A percentile compares a stretch with the other conserved stretches of the same genome.
phyloP scores from a whole-genome alignment of 2,888 invertebrate genomes.

The Noctua janthe region DNA sequence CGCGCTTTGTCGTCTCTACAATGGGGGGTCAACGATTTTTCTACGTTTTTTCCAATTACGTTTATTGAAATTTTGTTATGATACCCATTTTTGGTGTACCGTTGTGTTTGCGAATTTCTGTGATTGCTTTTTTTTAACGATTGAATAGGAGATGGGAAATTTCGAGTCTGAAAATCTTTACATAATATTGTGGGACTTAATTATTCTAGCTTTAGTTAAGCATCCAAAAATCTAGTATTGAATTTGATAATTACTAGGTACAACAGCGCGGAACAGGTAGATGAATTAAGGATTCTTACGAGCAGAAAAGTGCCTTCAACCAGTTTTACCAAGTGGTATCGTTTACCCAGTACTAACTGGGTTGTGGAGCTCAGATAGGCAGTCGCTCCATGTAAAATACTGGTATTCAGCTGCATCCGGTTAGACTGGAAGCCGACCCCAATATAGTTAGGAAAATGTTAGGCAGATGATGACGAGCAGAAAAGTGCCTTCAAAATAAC shows the following conservation, averaged over 20 bases:
- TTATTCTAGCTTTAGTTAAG: background rate
- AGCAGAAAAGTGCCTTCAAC: background rate
- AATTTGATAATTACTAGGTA: background rate
- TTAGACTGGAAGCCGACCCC: too few species aligned
- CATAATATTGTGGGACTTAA: background rate
- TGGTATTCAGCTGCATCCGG: too few species aligned
- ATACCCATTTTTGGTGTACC: constrained; percentile 45
- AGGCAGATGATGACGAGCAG: background rate
- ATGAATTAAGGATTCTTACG: background rate
- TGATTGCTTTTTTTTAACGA: constrained; percentile 54
- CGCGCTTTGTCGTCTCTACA: constrained; percentile 76
- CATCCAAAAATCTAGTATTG: background rate
- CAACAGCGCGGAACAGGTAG: background rate
- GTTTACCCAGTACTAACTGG: too few species aligned
- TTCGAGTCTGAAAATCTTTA: background rate
- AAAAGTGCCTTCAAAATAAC: background rate
- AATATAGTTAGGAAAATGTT: too few species aligned
- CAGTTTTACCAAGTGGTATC: too few species aligned
- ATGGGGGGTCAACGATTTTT: constrained; percentile 66
- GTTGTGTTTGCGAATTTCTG: constrained; percentile 43
- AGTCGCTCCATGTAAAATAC: too few species aligned
- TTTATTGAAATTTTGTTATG: constrained; percentile 69
- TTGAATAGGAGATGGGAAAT: constrained; percentile 21
- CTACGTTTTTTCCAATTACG: constrained; percentile 65
- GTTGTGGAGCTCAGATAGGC: too few species aligned